Conservation (phyloP, 2,888 invertebrate genomes). For the Acronicta leporina region DNA sequence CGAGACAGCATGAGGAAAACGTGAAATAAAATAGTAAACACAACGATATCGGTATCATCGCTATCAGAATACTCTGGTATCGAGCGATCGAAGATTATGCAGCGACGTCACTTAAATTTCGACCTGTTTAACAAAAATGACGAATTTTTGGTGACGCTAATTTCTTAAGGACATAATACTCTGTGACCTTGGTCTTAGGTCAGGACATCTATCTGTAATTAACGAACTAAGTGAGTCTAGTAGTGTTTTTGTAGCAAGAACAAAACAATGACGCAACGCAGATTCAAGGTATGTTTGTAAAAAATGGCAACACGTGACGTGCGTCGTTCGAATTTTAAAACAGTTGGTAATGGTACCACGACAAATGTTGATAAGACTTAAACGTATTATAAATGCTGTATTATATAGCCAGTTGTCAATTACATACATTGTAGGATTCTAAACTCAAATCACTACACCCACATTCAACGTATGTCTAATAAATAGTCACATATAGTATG, state of each 20-base stretch:
- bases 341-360: constrained; percentile 25
- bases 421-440: background rate
- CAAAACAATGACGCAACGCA: constrained; percentile 39
- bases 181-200: constrained; percentile 8
- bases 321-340: constrained; percentile 41
- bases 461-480: background rate
- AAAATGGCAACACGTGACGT: constrained; percentile 40
- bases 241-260: constrained; percentile 10
- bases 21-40: constrained; percentile 78
- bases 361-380: constrained; percentile 5
- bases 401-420: constrained; percentile 10
- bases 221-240: background rate
- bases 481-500: constrained; percentile 1
- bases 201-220: constrained; percentile 3
- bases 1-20: constrained; percentile 83
- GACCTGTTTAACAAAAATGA: constrained; percentile 34
- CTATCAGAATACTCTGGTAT: constrained; percentile 60
- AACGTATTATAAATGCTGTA: constrained; percentile 9
- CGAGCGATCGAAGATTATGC: constrained; percentile 54
- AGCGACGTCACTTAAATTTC: constrained; percentile 45
- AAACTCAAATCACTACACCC: background rate
- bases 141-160: constrained; percentile 28
- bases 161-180: constrained; percentile 19
- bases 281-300: constrained; percentile 40
- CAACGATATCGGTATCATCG: constrained; percentile 65